Percentiles rank a stretch among this genome's conserved stretches.
phyloP scores from a whole-genome alignment of 2,888 invertebrate genomes.

The Cremastinae sp. region DNA sequence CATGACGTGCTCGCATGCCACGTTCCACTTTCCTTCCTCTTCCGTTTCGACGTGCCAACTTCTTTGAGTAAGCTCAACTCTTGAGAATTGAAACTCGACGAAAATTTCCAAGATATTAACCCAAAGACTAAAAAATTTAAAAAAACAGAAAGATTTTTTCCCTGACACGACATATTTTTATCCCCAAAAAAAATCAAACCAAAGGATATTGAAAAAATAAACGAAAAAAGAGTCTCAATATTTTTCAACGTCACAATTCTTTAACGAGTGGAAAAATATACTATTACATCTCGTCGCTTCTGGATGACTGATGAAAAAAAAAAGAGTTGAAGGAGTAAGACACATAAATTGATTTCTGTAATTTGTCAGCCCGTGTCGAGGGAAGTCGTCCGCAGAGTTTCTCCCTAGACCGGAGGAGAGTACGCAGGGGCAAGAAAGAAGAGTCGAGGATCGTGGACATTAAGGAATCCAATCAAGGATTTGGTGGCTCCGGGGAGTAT shows the following conservation, averaged over 20 bases:
- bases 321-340: neutral
- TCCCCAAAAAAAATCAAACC: too few relatives aligned
- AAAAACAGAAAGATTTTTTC: too few relatives aligned
- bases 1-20: slow-evolving; percentile 24
- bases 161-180: too few relatives aligned
- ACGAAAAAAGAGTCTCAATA: too few relatives aligned
- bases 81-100: too few relatives aligned
- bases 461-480: slow-evolving; percentile 59
- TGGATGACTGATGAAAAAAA: neutral
- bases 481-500: slow-evolving; percentile 9
- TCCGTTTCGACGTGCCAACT: neutral
- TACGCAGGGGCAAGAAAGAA: slow-evolving; percentile 22
- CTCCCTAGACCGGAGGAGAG: slow-evolving; percentile 13
- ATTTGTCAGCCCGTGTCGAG: slow-evolving; percentile 39
- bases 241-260: too few relatives aligned
- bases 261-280: neutral
- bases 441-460: slow-evolving; percentile 38
- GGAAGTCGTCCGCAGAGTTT: slow-evolving; percentile 15
- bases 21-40: neutral
- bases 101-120: too few relatives aligned
- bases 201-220: too few relatives aligned
- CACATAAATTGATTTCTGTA: slow-evolving; percentile 21
- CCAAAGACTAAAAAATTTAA: too few relatives aligned
- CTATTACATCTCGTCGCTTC: neutral
- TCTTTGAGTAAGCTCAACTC: neutral